Conservation (phyloP, 2,797 vertebrate genomes). For the Propithecus deckenii region DNA sequence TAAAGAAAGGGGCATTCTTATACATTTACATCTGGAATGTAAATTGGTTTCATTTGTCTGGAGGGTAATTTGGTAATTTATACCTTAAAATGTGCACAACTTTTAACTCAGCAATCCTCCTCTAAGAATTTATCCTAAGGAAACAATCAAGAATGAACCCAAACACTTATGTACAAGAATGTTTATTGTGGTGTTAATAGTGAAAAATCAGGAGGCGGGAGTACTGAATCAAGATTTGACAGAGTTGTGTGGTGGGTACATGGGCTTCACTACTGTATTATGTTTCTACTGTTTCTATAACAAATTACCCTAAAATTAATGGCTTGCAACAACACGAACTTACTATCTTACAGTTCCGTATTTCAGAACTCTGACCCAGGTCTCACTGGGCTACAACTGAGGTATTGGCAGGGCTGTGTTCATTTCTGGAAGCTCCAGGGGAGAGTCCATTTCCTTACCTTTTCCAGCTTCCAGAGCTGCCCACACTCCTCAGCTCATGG, state of each 20-base stretch:
- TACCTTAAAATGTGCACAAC: neutral
- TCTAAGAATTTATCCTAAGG: neutral
- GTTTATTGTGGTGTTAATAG: neutral
- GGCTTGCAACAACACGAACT: neutral
- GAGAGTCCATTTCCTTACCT: neutral
- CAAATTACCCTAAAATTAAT: neutral
- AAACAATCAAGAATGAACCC: neutral
- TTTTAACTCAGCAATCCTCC: neutral
- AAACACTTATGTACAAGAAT: neutral
- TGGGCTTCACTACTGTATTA: neutral
- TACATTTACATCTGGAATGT: neutral
- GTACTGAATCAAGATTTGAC: neutral
- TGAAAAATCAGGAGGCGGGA: neutral
- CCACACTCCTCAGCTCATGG: neutral
- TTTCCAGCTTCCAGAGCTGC: neutral
- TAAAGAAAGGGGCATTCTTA: neutral
- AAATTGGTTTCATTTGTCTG: neutral
- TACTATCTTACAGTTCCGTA: neutral
- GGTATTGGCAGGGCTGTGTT: no score
- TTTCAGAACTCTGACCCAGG: neutral
- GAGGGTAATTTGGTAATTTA: neutral
- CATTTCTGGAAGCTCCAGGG: neutral
- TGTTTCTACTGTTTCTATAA: neutral
- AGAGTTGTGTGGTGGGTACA: neutral
- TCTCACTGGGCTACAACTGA: neutral